Evolutionary conservation across 2,113 vertebrate species (phyloP), one percentile per base, ranked within the genome.

Genomic region (Cyanoderma ruficeps): DNA sequence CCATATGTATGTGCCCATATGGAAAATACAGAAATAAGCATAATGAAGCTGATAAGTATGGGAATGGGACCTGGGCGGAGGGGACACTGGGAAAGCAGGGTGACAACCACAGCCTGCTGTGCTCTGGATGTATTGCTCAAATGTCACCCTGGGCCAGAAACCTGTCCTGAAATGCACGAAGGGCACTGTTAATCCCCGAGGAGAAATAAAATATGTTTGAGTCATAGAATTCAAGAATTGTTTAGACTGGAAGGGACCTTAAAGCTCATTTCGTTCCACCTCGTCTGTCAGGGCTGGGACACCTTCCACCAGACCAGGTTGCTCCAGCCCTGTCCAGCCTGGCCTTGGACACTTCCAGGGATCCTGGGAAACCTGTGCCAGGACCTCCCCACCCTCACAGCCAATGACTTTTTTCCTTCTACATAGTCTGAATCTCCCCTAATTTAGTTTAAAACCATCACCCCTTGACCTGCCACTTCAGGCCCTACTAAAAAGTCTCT

Each of bases 301-400:
- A 49, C 22, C 64, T 82, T 35, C 80, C 31, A 37, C 71, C 0
- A 1, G 0, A 3, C 9, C 60, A 47, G 56, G 23, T 8, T 23
- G 31, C 76, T 82, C 70, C 49, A 44, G 60, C 60, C 42, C 53
- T 1, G 0, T 37, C 64, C 74, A 69, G 0, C 41, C 57, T 44
- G 52, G 10, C 47, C 31, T 61, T 17, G 55, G 14, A 2, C 24
- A 23, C 28, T 47, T 0, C 44, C 89, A 55, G 74, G 14, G 64
- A 87, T 42, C 15, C 35, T 4, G 15, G 10, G 15, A 0, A 71
- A 0, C 50, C 71, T 49, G 18, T 3, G 12, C 39, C 30, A 9
- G 28, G 1, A 1, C 0, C 7, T 50, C 1, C 0, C 33, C 65
- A 16, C 27, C 41, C 31, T 82, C 60, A 13, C 2, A 0, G 0